These are phyloP conservation scores for Mesorhabditis belari DNA, from an alignment of 2,888 invertebrate genomes.

Conservation along the genomic window DNA sequence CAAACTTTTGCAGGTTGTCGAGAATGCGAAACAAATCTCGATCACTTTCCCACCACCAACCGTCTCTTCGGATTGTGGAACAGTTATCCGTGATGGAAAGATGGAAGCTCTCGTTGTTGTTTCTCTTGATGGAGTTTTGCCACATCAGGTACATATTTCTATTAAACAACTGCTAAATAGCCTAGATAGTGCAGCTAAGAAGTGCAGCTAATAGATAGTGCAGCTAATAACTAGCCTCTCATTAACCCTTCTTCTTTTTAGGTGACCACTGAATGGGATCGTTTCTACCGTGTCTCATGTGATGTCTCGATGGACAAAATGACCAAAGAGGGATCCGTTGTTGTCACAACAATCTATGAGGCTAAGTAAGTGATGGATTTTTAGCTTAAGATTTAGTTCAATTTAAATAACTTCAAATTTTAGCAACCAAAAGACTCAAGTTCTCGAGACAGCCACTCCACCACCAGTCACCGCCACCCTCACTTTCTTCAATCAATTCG, in stretches of 20 bases:
- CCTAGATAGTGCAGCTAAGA: background rate
- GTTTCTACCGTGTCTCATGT: slow-evolving; percentile 53
- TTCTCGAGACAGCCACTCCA: slow-evolving; percentile 51
- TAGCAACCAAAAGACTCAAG: slow-evolving; percentile 41
- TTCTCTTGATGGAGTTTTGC: slow-evolving; percentile 52
- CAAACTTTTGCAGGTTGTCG: slow-evolving; percentile 35
- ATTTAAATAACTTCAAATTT: background rate
- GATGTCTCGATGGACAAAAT: slow-evolving; percentile 53
- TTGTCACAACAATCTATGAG: slow-evolving; percentile 53
- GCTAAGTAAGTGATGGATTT: slow-evolving; percentile 30
- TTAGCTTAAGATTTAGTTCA: background rate
- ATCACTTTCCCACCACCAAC: slow-evolving; percentile 54
- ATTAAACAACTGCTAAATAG: background rate
- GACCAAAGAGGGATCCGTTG: slow-evolving; percentile 52
- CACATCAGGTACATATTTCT: slow-evolving; percentile 43
- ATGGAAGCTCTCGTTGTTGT: slow-evolving; percentile 53
- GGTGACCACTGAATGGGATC: slow-evolving; percentile 53
- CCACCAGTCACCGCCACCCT: slow-evolving; percentile 52
- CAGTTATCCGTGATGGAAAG: slow-evolving; percentile 51
- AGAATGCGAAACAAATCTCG: slow-evolving; percentile 52
- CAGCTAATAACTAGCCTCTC: no score
- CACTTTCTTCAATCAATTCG: slow-evolving; percentile 47
- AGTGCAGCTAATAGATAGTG: background rate
- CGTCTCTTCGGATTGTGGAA: slow-evolving; percentile 51
- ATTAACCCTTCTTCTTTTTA: no score